These are phyloP conservation scores for Polylopha cassiicola DNA, from an alignment of 2,888 invertebrate species.

Conservation along the genomic window DNA sequence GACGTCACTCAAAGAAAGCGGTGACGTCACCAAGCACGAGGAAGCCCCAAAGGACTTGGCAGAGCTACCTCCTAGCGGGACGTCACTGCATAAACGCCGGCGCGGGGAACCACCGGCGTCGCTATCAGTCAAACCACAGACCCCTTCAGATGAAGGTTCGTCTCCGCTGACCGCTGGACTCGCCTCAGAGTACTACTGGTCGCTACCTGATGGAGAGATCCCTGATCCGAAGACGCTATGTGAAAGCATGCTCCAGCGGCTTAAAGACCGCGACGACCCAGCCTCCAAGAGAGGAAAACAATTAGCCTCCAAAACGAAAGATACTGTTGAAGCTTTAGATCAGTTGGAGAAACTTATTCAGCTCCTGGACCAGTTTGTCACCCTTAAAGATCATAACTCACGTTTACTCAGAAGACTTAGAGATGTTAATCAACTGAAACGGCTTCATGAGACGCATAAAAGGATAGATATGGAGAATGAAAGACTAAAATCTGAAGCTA, in stretches of 20 bases:
- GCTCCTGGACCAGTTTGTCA: constrained; percentile 85
- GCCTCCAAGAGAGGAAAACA: constrained; percentile 74
- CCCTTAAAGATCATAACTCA: constrained; percentile 83
- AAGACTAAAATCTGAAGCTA: constrained; percentile 50
- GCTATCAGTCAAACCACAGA: constrained; percentile 58
- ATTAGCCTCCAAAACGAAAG: constrained; percentile 74
- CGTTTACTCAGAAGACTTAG: constrained; percentile 81
- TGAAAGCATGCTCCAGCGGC: constrained; percentile 58
- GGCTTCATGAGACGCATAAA: constrained; percentile 78
- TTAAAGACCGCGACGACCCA: constrained; percentile 61
- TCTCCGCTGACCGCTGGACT: constrained; percentile 63
- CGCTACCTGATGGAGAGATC: constrained; percentile 42
- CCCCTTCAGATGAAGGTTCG: constrained; percentile 65
- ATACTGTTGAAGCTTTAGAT: constrained; percentile 82
- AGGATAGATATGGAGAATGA: constrained; percentile 66
- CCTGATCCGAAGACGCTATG: constrained; percentile 57
- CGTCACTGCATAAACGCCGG: constrained; percentile 65
- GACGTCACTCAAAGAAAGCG: constrained; percentile 58
- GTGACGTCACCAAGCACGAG: constrained; percentile 45
- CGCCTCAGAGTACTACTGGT: constrained; percentile 56
- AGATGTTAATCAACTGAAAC: constrained; percentile 84
- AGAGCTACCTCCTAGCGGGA: constrained; percentile 62
- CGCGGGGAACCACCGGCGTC: constrained; percentile 64
- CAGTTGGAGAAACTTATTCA: constrained; percentile 87
- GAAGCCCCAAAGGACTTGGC: constrained; percentile 42